phyloP scores from a whole-genome alignment of 2,797 vertebrate genomes.

The Poeciliopsis presidionis region DNA sequence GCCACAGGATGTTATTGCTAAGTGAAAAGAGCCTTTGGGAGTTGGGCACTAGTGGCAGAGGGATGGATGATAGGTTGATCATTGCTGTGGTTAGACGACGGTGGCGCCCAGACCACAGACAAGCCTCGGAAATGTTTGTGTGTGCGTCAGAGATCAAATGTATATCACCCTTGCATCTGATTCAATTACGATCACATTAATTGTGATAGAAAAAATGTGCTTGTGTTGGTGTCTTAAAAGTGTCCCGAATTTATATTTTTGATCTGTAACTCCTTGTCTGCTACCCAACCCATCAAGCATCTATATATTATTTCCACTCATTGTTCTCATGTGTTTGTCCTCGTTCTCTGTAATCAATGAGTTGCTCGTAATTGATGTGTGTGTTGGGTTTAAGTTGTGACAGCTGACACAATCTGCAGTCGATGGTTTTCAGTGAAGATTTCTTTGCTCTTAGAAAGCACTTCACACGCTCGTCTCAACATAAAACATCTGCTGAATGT shows the following conservation, averaged over 20 bases:
- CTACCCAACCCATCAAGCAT: not conserved
- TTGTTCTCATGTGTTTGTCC: not conserved
- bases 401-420: conserved; percentile 14
- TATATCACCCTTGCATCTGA: not conserved
- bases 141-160: not conserved
- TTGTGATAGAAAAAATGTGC: not conserved
- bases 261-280: not conserved
- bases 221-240: not conserved
- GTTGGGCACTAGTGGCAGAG: conserved; percentile 43
- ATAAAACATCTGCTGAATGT: conserved; percentile 11
- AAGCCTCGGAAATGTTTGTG: not conserved
- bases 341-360: not conserved
- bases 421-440: conserved; percentile 12
- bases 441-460: conserved; percentile 3
- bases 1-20: conserved; percentile 56
- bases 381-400: conserved; percentile 9
- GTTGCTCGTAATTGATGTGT: not conserved
- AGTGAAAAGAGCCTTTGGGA: conserved; percentile 66
- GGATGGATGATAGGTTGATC: conserved; percentile 43
- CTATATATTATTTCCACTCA: not conserved
- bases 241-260: not conserved
- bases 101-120: conserved; percentile 38
- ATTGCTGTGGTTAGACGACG: conserved; percentile 32
- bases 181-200: not conserved
- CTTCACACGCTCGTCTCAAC: conserved; percentile 2